Base-by-base conservation (phyloP, 2,888 invertebrate genomes). In the Diarsia mendica region DNA sequence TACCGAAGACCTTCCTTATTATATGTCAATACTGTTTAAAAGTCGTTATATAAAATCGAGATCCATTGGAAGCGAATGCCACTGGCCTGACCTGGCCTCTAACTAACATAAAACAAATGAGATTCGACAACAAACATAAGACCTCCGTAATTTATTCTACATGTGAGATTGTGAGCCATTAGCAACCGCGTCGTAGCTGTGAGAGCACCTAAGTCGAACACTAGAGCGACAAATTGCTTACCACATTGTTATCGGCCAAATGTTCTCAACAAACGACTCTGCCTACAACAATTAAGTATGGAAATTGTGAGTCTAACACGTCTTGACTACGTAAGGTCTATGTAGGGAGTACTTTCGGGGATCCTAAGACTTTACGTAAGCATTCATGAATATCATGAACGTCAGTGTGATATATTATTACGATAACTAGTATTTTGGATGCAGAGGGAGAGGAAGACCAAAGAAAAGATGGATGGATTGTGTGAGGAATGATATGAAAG, bases 141-240 rank as follows among this genome's bases (percentile, higher is more conserved):
- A 65, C 23, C 55, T 33, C 67, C 80, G 49, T 63, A 61, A 33
- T 63, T 71, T 67, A 49, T 71, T 74, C 33, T 68, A 71, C 67
- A 71, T 58, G 23, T 58, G 39, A 28, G 28, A 28, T 28, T 28
- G 28, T 28, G 28, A 66, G 8, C 67, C 74, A 82, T 81, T 82
- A 78, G 64, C 66, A 66, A 23, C 51, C 66, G 39, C 46, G 46
- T 71, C 60, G 65, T 28, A 67, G 44, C 60, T 51, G 18, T 44
- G 67, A 63, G 66, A 67, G 49, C 39, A 58, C 61, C 69, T 71
- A 53, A 72, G 79, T 72, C 75, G 53, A 74, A 79, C 67, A 75
- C 65, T 79, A 46, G 60, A 70, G 58, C 55, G 65, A 76, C 72
- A 83, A 85, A 72, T 83, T 85, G 72, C 72, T 72, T 39, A 58